Conservation (phyloP, 2,888 invertebrate genomes). For the Creontiades dilutus region DNA sequence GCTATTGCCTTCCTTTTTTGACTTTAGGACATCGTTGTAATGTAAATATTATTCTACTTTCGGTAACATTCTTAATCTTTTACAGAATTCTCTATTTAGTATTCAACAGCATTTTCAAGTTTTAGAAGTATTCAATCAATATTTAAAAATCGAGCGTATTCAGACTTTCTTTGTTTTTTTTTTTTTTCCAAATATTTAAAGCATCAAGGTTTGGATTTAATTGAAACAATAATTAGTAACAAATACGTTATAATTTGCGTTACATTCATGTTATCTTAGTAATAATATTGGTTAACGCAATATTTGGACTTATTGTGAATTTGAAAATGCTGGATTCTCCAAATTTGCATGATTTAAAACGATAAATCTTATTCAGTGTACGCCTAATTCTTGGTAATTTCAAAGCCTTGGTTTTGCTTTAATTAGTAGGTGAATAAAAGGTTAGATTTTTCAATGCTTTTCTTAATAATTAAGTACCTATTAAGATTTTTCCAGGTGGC, state of each 20-base stretch:
- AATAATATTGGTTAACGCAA: too few relatives aligned
- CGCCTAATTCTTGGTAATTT: not conserved
- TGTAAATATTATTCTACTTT: not conserved
- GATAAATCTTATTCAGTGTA: not conserved
- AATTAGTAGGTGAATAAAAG: not conserved
- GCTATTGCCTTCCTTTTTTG: not conserved
- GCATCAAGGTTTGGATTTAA: too few relatives aligned
- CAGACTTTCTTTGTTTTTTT: too few relatives aligned
- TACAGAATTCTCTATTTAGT: not conserved
- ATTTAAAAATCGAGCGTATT: not conserved
- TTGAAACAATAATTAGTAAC: too few relatives aligned
- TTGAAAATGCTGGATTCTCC: conserved; percentile 3
- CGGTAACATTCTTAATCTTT: not conserved
- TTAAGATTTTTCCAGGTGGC: not conserved
- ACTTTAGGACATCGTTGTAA: not conserved
- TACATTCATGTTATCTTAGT: too few relatives aligned
- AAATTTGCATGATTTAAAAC: conserved; percentile 2
- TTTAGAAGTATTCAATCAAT: not conserved
- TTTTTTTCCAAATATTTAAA: too few relatives aligned
- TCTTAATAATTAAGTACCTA: not conserved
- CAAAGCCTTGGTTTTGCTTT: not conserved
- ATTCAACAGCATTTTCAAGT: conserved; percentile 28
- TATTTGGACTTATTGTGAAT: not conserved
- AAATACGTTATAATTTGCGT: too few relatives aligned
- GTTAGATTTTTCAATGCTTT: not conserved